A percentile compares a stretch with the other conserved stretches of the same genome.
Conservation (phyloP, 1,140 invertebrate genomes). For the Adoxophyes honmai region DNA sequence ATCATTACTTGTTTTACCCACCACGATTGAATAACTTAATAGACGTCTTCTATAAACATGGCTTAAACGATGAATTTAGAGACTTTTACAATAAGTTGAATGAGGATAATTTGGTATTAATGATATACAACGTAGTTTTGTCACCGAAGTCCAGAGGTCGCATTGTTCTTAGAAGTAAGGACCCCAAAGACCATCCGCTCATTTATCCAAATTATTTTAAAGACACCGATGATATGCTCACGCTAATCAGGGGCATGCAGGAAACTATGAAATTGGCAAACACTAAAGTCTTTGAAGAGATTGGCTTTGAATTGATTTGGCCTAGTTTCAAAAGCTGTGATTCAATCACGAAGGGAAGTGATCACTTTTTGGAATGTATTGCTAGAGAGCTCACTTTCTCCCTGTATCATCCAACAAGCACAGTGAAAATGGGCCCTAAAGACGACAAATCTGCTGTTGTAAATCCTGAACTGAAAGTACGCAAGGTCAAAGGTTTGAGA, state of each 20-base stretch:
- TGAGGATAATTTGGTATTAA: slow-evolving; percentile 55
- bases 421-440: slow-evolving; percentile 82
- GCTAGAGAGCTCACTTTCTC: slow-evolving; percentile 64
- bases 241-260: slow-evolving; percentile 76
- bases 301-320: slow-evolving; percentile 52
- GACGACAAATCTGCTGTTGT: slow-evolving; percentile 79
- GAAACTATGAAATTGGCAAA: slow-evolving; percentile 68
- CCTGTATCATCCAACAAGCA: slow-evolving; percentile 81
- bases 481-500: slow-evolving; percentile 79
- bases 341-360: slow-evolving; percentile 48
- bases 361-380: slow-evolving; percentile 78
- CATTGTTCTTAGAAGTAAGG: slow-evolving; percentile 76
- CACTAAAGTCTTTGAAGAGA: slow-evolving; percentile 67
- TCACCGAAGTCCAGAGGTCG: slow-evolving; percentile 79
- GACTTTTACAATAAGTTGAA: slow-evolving; percentile 20
- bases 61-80: slow-evolving; percentile 12
- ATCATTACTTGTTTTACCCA: slow-evolving; percentile 17
- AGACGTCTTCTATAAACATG: slow-evolving; percentile 12
- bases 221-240: slow-evolving; percentile 76
- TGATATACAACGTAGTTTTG: slow-evolving; percentile 66
- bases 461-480: slow-evolving; percentile 78
- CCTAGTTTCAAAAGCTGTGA: slow-evolving; percentile 61
- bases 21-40: slow-evolving; percentile 7
- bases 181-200: slow-evolving; percentile 80
- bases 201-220: slow-evolving; percentile 83